Evolutionary conservation across 2,113 vertebrate genomes (phyloP).

Genomic region (Falco punctatus): DNA sequence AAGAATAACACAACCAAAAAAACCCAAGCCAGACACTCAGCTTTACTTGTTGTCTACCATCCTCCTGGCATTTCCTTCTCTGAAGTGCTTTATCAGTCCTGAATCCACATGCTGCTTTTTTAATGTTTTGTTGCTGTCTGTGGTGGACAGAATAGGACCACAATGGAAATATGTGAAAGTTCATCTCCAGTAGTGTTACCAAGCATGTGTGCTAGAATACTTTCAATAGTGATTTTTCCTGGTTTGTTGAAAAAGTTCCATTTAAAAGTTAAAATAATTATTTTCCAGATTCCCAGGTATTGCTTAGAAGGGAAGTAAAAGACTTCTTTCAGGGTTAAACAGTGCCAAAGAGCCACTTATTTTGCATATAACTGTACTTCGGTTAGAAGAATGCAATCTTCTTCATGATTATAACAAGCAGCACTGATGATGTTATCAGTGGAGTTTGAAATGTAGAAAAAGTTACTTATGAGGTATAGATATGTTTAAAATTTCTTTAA

Average conservation of each 20-base stretch:
- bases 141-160: not conserved
- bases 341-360: not conserved
- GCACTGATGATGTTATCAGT: not conserved
- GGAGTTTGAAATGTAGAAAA: not conserved
- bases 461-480: not conserved
- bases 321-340: not conserved
- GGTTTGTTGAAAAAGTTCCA: not conserved
- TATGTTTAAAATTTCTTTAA: not conserved
- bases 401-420: not conserved
- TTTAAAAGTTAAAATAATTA: not conserved
- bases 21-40: not conserved
- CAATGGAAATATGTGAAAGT: not conserved
- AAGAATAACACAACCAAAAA: not conserved
- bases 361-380: not conserved
- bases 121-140: not conserved
- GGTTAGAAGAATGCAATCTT: not conserved
- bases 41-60: not conserved
- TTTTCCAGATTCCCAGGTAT: not conserved
- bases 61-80: not conserved
- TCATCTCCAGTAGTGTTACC: too few relatives aligned
- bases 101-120: not conserved
- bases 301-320: not conserved
- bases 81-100: not conserved
- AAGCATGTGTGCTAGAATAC: not conserved
- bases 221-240: not conserved